Base-by-base conservation (phyloP, 2,797 vertebrate species). In the Poecilia picta region DNA sequence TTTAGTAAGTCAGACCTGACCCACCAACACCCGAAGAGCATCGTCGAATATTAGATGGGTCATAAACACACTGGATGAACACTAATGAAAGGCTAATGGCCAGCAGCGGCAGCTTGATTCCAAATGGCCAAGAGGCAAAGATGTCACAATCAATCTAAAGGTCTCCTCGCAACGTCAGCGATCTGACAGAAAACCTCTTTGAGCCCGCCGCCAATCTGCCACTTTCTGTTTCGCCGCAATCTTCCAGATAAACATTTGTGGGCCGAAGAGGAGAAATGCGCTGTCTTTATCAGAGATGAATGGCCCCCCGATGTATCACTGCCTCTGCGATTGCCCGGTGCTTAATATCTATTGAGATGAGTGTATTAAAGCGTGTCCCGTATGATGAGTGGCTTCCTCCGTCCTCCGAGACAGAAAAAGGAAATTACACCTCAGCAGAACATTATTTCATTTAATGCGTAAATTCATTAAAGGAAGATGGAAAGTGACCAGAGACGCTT, bases 151-250 rank as follows among this genome's bases (percentile, higher is more conserved):
- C 87, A 89, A 92, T 92, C 87, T 87, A 74, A 87, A 88, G 88
- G 91, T 92, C 81, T 92, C 89, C 84, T 79, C 76, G 77, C 87
- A 87, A 92, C 88, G 87, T 92, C 93, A 91, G 85, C 87, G 91
- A 86, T 86, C 57, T 89, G 91, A 95, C 91, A 92, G 89, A 92
- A 89, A 90, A 79, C 72, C 18, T 83, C 89, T 93, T 89, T 91
- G 83, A 83, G 83, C 57, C 41, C 53, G 82, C 86, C 88, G 93
- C 93, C 89, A 90, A 91, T 92, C 93, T 93, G 95, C 94, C 95
- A 94, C 91, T 93, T 92, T 89, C 91, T 86, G 93, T 95, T 91
- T 89, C 84, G 89, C 83, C 89, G 87, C 91, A 92, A 89, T 93
- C 91, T 92, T 91, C 90, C 80, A 90, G 87, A 92, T 89, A 94